Evolutionary conservation across 1,140 invertebrate genomes (phyloP), one percentile per base, ranked within the genome.

Genomic region (Ylistrum balloti): DNA sequence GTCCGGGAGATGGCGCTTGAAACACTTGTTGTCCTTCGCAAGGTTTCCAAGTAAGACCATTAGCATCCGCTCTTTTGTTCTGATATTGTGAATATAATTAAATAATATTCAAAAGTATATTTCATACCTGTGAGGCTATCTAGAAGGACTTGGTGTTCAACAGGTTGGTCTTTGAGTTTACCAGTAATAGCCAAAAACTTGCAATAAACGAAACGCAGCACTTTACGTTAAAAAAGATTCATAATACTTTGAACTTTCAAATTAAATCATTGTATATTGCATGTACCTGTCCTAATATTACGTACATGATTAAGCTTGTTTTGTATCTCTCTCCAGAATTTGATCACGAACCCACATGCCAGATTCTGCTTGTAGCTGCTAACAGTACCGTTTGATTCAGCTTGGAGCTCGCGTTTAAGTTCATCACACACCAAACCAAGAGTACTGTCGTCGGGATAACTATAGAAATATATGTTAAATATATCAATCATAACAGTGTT

Each of bases 21-120:
- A 45, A 91, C 85, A 87, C 86, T 38, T 87, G 86, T 7, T 48
- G 45, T n/a, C 35, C 45, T 13, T 41, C n/a, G 41, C 89, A 87
- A 33, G 87, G 87, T 20, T 5, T 22, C 86, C 35, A 33, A 7
- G 9, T 1, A 33, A 38, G 86, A 38, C 22, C 86, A 20, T 38
- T 86, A 15, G 28, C 28, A n/a, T 74, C 33, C 11, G 13, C 86
- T 33, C 34, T 86, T 38, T 86, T 86, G 86, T 86, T 38, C 86
- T 86, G 33, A 28, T 74, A 11, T 28, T 28, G 20, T 45, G 41
- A 45, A 1, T 7, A 38, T 38, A n/a, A n/a, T n/a, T n/a, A n/a
- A n/a, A n/a, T n/a, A n/a, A n/a, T n/a, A n/a, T n/a, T n/a, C n/a
- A n/a, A n/a, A n/a, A n/a, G n/a, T n/a, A n/a, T n/a, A n/a, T n/a